Conservation (phyloP, 2,888 invertebrate genomes). For the Apodemia hepburni region DNA sequence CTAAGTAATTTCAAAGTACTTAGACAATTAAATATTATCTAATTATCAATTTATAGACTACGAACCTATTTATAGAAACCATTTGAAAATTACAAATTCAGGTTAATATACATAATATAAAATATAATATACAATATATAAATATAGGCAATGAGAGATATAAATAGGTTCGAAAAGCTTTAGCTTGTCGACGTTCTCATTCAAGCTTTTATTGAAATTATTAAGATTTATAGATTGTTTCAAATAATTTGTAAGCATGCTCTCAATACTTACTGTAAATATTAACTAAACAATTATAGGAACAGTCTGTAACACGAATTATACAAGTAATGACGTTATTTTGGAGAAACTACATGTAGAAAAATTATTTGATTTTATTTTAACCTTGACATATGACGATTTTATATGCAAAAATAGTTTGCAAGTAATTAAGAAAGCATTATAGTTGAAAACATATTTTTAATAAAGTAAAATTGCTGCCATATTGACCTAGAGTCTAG, state of each 20-base stretch:
- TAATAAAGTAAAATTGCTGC: too few relatives aligned
- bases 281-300: constrained; percentile 23
- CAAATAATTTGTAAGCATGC: constrained; percentile 46
- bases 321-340: constrained; percentile 25
- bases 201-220: constrained; percentile 52
- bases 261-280: constrained; percentile 25
- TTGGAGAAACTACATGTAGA: constrained; percentile 9
- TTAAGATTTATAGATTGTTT: constrained; percentile 66
- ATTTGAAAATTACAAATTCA: background rate
- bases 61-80: constrained; percentile 21
- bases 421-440: too few relatives aligned
- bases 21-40: background rate
- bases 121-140: background rate
- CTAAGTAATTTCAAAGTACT: background rate
- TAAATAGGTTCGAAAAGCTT: constrained; percentile 39
- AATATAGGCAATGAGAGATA: background rate
- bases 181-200: constrained; percentile 51
- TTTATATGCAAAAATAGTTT: too few relatives aligned
- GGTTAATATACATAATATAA: background rate
- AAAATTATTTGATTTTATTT: too few relatives aligned
- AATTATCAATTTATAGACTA: constrained; percentile 2
- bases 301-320: constrained; percentile 36
- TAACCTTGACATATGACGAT: too few relatives aligned
- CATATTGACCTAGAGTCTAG: too few relatives aligned
- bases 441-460: too few relatives aligned